Base-by-base conservation (phyloP, 2,888 invertebrate genomes). In the Xestia c-nigrum region DNA sequence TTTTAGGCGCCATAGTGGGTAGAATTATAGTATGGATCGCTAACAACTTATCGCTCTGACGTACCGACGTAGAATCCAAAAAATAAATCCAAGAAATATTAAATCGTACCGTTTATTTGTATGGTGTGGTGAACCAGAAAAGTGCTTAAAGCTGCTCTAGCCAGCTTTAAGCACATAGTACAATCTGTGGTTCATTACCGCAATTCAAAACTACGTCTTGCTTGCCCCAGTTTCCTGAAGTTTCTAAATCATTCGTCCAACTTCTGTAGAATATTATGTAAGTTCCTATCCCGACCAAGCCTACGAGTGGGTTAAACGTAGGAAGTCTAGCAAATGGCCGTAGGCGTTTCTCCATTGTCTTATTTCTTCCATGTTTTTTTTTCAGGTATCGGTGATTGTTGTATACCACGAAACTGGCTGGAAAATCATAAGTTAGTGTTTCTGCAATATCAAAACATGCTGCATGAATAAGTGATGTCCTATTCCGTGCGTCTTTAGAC, bases 271-370 rank as follows among this genome's bases (percentile, higher is more conserved):
- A 85, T 80, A 82, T 79, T 86, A 85, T 85, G 72, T 76, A 89
- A 82, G 83, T 69, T 75, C 61, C 74, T 77, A 73, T 83, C 75
- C 74, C 72, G 31, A 67, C 84, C 57, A 72, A 78, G 83, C 80
- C 85, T 85, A 80, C 52, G 79, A 88, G 85, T 82, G 80, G 74
- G 65, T 64, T 67, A 72, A 65, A 70, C n/a, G 70, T 74, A 71
- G 76, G 81, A 73, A 84, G 74, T 76, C 72, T 63, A 50, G 65
- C 59, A 72, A 76, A 73, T 71, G 73, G 72, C 74, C 77, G 89
- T 88, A 83, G 90, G 89, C 80, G 86, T 80, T 77, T 73, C 70
- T 59, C 79, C 68, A 88, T 90, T 90, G 89, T 90, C 78, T 84
- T 67, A 66, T n/a, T 64, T 85, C 70, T 76, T 59, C 24, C 57